A percentile compares a stretch with the other conserved stretches of the same genome.
Evolutionary conservation across 1,140 invertebrate species (phyloP).

Genomic region (Caligus rogercresseyi): DNA sequence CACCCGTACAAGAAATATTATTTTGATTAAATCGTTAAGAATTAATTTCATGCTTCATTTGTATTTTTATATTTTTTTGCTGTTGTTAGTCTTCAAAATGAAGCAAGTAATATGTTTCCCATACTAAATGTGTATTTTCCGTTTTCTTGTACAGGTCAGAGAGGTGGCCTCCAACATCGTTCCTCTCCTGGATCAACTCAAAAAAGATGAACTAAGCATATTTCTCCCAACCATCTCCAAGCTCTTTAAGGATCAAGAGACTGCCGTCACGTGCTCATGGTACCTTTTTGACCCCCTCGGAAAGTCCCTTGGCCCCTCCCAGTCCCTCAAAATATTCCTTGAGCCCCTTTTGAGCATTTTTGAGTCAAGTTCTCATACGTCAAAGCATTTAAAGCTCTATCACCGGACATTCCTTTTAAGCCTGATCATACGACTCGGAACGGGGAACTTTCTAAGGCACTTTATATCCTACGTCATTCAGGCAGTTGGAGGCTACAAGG

Average conservation of each 20-base stretch:
- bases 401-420: slow-evolving; percentile 82
- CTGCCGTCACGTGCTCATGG: slow-evolving; percentile 68
- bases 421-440: slow-evolving; percentile 68
- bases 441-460: slow-evolving; percentile 63
- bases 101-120: too few relatives aligned
- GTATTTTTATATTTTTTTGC: too few relatives aligned
- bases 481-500: slow-evolving; percentile 80
- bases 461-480: slow-evolving; percentile 81
- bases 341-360: slow-evolving; percentile 57
- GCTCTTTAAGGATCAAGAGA: slow-evolving; percentile 54
- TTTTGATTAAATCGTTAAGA: too few relatives aligned
- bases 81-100: too few relatives aligned
- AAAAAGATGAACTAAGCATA: slow-evolving; percentile 38
- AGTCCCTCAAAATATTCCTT: slow-evolving; percentile 35
- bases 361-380: slow-evolving; percentile 42
- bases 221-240: slow-evolving; percentile 61
- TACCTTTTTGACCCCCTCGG: slow-evolving; percentile 67
- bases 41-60: too few relatives aligned
- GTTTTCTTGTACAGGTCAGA: too few relatives aligned
- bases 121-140: too few relatives aligned
- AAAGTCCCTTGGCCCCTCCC: slow-evolving; percentile 40
- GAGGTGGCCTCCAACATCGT: background rate
- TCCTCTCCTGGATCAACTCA: slow-evolving; percentile 25
- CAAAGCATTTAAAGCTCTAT: slow-evolving; percentile 61
- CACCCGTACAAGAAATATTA: too few relatives aligned